Conservation (phyloP, 2,797 vertebrate genomes). For the Spinus olivaceus region DNA sequence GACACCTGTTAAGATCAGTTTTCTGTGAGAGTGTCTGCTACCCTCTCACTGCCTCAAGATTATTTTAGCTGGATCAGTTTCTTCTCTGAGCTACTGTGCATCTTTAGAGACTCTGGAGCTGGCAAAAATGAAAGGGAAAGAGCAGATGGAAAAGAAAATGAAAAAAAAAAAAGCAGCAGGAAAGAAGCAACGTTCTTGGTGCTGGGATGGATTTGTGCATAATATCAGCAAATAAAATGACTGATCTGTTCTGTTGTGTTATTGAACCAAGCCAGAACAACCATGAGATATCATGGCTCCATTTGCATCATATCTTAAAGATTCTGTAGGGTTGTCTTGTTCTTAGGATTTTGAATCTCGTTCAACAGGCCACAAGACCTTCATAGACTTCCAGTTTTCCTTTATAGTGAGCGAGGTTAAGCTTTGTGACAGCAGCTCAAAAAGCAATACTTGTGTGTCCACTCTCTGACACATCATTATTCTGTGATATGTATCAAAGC, state of each 20-base stretch:
- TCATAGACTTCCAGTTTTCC: not conserved
- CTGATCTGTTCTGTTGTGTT: not conserved
- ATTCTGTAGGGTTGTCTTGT: not conserved
- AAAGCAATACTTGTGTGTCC: not conserved
- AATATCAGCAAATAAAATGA: not conserved
- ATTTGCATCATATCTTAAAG: not conserved
- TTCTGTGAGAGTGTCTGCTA: not conserved
- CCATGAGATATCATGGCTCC: not conserved
- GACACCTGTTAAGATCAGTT: not conserved
- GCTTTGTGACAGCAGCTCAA: not conserved
- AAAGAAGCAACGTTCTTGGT: fast-evolving
- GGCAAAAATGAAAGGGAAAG: not conserved
- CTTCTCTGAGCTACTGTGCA: not conserved
- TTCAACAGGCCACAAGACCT: not conserved
- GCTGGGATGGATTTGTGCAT: not conserved
- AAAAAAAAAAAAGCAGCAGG: not conserved
- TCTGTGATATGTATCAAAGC: not conserved
- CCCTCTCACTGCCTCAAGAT: not conserved
- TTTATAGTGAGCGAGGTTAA: not conserved
- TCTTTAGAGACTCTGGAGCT: not conserved
- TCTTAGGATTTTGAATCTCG: not conserved
- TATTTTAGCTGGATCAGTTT: not conserved
- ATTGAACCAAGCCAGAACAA: not conserved
- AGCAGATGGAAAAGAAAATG: not conserved
- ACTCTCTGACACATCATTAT: conserved; percentile 23